A percentile compares a stretch with the other conserved stretches of the same genome.
Conservation (phyloP, 2,888 invertebrate species). For the Syrphus vitripennis region DNA sequence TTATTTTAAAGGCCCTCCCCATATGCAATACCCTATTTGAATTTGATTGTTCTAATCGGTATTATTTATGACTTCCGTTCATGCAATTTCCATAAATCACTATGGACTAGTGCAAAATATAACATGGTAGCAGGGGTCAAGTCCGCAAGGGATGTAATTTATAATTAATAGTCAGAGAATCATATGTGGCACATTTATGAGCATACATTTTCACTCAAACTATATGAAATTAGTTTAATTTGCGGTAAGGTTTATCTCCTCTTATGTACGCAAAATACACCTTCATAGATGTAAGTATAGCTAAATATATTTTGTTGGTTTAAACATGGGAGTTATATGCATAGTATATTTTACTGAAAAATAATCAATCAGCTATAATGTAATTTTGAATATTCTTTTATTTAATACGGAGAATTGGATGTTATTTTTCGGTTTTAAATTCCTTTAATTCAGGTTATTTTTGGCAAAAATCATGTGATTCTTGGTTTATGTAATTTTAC, state of each 20-base stretch:
- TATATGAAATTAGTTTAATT: slow-evolving; percentile 73
- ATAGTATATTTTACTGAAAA: slow-evolving; percentile 19
- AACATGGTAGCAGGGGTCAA: slow-evolving; percentile 59
- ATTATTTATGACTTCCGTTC: slow-evolving; percentile 62
- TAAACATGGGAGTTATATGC: background rate
- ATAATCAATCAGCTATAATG: background rate
- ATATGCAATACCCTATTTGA: background rate
- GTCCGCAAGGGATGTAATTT: slow-evolving; percentile 63
- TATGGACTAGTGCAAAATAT: slow-evolving; percentile 22
- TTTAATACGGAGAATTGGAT: no score
- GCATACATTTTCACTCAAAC: slow-evolving; percentile 73
- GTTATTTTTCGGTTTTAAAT: no score
- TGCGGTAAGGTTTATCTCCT: slow-evolving; percentile 66
- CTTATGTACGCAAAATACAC: slow-evolving; percentile 7
- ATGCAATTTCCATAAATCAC: slow-evolving; percentile 61
- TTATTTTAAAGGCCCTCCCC: background rate
- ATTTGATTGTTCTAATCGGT: slow-evolving; percentile 26
- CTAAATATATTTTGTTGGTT: background rate
- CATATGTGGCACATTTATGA: slow-evolving; percentile 73
- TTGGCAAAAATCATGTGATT: no score
- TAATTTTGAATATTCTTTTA: background rate
- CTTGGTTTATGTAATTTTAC: no score
- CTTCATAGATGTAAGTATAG: background rate
- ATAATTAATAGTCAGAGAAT: slow-evolving; percentile 74
- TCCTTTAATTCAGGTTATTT: no score